Base-by-base conservation (phyloP, 2,888 invertebrate species). In the Tetramorium bicarinatum region DNA sequence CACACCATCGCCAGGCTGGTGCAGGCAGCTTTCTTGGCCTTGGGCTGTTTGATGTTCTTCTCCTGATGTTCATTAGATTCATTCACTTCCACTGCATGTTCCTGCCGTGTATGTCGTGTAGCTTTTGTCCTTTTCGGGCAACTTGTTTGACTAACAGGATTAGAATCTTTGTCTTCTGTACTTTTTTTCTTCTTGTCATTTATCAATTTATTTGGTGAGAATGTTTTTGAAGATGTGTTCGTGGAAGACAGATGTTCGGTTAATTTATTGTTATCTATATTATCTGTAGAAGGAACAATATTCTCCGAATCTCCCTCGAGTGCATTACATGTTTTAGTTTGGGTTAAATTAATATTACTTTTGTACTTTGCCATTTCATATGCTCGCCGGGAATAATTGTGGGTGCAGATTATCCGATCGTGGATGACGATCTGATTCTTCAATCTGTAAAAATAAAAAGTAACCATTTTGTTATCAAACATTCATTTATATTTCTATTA, bases 1-100 rank as follows among this genome's bases (percentile, higher is more conserved):
- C 96, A 96, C 0, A 92, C 91, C 90, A 95, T 95, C 0, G 91
- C 89, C 82, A 93, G 13, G 3, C 44, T 25, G 34, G 47, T 47
- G 47, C 34, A 59, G 1, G 21, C 44, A n/a, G 13, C 9, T 3
- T 59, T 80, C 11, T 47, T 38, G 9, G 21, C 3, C 15, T 47
- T 49, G 18, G 9, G 15, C 18, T 67, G 74, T 38, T 47, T 25
- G 18, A 38, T 18, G 13, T 38, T 41, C 9, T 47, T 44, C 11
- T 25, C 18, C 13, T 21, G 2, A 59, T 21, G 29, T 21, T 62
- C 29, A 13, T 49, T 29, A 1, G 64, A 61, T 29, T 75, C 47
- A 1, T 15, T 41, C n/a, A 44, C 3, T 18, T 62, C 34, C 9
- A n/a, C n/a, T 3, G 7, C 11, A 3, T 3, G 2, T 25, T 76